A percentile compares a stretch with the other conserved stretches of the same genome.
These are phyloP conservation scores for Tonatia bakeri DNA, from an alignment of 2,113 vertebrate species.

Conservation along the genomic window DNA sequence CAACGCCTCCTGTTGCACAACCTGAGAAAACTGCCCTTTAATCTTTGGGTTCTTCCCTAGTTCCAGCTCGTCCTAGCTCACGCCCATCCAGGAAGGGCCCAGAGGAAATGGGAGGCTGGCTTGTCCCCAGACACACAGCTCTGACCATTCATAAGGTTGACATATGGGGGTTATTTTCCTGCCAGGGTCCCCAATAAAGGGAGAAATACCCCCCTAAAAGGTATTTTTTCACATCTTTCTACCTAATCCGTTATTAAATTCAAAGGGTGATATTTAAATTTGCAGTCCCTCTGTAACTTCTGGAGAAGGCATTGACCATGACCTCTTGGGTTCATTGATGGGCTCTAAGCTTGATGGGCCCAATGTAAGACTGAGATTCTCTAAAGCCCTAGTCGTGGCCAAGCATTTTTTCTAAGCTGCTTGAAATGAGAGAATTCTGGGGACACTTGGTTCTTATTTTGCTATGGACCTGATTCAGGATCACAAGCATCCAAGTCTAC, in stretches of 20 bases:
- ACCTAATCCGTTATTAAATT: not conserved
- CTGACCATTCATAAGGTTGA: not conserved
- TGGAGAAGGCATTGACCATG: not conserved
- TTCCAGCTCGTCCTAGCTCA: not conserved
- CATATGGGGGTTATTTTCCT: not conserved
- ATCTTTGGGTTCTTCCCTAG: no score
- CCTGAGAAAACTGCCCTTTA: not conserved
- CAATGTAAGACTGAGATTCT: not conserved
- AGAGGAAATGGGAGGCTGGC: not conserved
- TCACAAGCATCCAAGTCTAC: not conserved
- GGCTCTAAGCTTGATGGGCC: not conserved
- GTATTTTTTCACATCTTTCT: not conserved
- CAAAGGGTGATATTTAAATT: not conserved
- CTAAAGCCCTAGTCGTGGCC: not conserved
- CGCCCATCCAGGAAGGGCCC: accelerated
- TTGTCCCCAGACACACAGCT: not conserved
- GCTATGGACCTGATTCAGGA: not conserved
- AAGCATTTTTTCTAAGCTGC: not conserved
- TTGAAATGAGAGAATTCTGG: not conserved
- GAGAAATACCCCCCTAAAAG: no score
- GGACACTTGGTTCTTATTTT: not conserved
- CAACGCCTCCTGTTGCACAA: not conserved
- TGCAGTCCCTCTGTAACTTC: not conserved
- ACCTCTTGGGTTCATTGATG: not conserved
- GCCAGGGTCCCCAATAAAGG: not conserved